These are phyloP conservation scores for Drosophila antonietae DNA, from an alignment of 2,888 invertebrate genomes.

Conservation along the genomic window DNA sequence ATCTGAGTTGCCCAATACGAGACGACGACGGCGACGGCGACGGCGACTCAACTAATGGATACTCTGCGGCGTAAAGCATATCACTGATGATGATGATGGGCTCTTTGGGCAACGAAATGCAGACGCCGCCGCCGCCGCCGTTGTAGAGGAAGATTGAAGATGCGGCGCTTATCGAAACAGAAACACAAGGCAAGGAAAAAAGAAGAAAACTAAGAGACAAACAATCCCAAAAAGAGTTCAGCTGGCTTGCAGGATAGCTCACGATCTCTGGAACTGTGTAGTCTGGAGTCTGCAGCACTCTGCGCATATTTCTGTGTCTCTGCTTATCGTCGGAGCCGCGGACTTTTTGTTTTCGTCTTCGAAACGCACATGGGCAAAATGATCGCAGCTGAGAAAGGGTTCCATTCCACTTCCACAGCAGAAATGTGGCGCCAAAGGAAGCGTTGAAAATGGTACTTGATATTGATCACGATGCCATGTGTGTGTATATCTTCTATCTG, in stretches of 20 bases:
- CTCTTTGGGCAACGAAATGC: conserved; percentile 52
- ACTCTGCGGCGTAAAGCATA: conserved; percentile 71
- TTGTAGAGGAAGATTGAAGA: conserved; percentile 79
- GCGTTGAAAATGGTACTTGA: conserved; percentile 75
- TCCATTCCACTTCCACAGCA: conserved; percentile 52
- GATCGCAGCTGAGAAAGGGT: conserved; percentile 52
- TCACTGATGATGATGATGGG: conserved; percentile 69
- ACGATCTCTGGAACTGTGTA: conserved; percentile 32
- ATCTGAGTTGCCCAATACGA: conserved; percentile 66
- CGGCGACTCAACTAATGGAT: conserved; percentile 70
- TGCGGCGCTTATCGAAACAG: conserved; percentile 81
- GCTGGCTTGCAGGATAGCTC: conserved; percentile 61
- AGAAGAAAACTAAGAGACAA: conserved; percentile 10
- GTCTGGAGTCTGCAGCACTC: conserved; percentile 49
- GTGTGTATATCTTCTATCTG: conserved; percentile 19
- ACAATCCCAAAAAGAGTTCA: conserved; percentile 65
- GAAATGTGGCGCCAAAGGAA: conserved; percentile 78
- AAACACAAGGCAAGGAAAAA: conserved; percentile 36
- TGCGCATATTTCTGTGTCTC: conserved; percentile 68
- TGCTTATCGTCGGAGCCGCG: conserved; percentile 68
- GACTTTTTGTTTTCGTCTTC: conserved; percentile 73
- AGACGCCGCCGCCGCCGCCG: conserved; percentile 58
- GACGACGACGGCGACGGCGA: conserved; percentile 41
- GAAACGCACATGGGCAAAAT: conserved; percentile 62
- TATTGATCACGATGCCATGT: conserved; percentile 63